A percentile compares a stretch with the other conserved stretches of the same genome.
These are phyloP conservation scores for Donacobius atricapilla DNA, from an alignment of 2,113 vertebrate species.

Conservation along the genomic window DNA sequence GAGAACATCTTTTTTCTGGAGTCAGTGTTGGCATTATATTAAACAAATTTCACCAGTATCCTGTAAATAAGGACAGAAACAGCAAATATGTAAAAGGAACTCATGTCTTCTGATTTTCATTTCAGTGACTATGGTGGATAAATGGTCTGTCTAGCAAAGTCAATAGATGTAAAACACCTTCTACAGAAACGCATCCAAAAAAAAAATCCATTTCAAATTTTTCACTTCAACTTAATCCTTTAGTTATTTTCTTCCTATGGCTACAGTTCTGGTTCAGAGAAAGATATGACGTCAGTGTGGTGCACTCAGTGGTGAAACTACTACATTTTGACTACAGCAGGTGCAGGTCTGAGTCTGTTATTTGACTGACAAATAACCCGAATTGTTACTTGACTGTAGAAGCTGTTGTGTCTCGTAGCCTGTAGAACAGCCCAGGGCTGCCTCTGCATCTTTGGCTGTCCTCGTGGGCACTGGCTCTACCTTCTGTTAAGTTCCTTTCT, in stretches of 20 bases:
- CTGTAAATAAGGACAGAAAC: neutral
- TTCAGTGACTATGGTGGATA: neutral
- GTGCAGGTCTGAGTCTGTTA: neutral
- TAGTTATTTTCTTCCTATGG: neutral
- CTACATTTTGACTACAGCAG: neutral
- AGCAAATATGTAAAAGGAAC: neutral
- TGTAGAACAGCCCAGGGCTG: neutral
- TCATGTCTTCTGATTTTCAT: neutral
- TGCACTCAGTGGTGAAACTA: neutral
- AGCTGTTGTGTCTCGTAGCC: neutral
- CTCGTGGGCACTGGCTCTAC: neutral
- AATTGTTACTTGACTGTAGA: neutral
- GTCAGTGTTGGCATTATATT: neutral
- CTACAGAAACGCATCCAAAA: neutral
- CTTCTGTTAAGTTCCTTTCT: neutral
- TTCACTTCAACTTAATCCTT: neutral
- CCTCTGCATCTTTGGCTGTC: neutral
- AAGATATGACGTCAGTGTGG: neutral
- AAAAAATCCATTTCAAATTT: neutral
- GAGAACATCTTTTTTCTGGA: neutral
- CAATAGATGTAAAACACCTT: neutral
- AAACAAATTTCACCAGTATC: neutral
- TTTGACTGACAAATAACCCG: neutral
- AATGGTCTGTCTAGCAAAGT: neutral
- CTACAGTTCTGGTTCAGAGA: neutral